Evolutionary conservation across 2,888 invertebrate species (phyloP), one percentile per base, ranked within the genome.

Genomic region (Euclidia mi): DNA sequence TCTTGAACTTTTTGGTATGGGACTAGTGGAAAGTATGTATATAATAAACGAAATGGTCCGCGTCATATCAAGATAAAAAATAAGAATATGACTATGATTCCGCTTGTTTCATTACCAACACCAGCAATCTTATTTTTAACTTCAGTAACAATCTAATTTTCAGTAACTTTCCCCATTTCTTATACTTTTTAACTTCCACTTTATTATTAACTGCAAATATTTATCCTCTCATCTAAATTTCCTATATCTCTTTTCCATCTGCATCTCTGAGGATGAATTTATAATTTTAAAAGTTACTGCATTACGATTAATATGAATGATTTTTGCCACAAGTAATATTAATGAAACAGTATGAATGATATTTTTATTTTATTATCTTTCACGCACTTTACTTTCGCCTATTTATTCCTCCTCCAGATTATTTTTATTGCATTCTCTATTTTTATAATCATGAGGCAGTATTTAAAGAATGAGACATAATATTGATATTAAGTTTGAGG

Each of bases 361-460:
- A 76, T n/a, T 72, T 82, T 82, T 79, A 80, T 62, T 64, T 76
- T 44, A 42, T 44, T 62, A 65, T 57, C 76, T 64, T 84, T 79
- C 84, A 81, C 84, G 92, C 93, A 94, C 91, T 84, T 88, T 88
- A 87, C 82, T 88, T 91, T 90, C 80, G 86, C 87, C 87, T 89
- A 80, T 84, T 86, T 72, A 57, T 72, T 85, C 85, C 79, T 88
- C 82, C 85, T 85, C 71, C 72, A 75, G 75, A 76, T 85, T 84
- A 84, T 81, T 86, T 90, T 87, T 80, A 84, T 81, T 88, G 90
- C 90, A 91, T 91, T 87, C 76, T 76, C 70, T 78, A 76, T 76
- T 78, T 82, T 69, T 72, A 81, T 84, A 79, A 82, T 87, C 77
- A 87, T 81, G 83, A 91, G 76, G 87, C 87, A 89, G 85, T 90